Evolutionary conservation across 2,797 vertebrate genomes (phyloP).

Genomic region (Pantherophis alleghaniensis): DNA sequence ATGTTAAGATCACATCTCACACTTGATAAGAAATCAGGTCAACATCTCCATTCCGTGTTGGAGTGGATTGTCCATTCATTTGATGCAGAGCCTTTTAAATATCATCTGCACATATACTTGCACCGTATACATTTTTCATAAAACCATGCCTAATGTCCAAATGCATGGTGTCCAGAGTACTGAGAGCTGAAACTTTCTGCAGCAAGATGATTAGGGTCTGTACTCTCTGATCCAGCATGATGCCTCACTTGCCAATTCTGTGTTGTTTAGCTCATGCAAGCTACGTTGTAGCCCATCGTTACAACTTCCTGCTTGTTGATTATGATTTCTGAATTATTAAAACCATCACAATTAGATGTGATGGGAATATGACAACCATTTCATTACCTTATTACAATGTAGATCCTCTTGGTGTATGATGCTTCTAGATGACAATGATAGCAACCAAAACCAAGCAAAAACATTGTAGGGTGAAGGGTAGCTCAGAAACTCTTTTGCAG

Average conservation of each 20-base stretch:
- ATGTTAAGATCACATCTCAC: not conserved
- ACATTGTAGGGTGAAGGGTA: not conserved
- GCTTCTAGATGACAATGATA: not conserved
- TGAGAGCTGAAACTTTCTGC: not conserved
- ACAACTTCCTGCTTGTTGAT: slow-evolving; percentile 5
- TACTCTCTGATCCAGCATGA: not conserved
- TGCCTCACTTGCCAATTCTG: not conserved
- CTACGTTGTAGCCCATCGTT: not conserved
- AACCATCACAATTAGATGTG: not conserved
- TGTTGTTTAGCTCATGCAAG: not conserved
- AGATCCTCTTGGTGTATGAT: not conserved
- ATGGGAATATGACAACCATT: not conserved
- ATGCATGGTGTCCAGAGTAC: not conserved
- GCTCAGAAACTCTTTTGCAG: rapidly evolving
- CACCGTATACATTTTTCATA: not conserved
- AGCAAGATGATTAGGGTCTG: not conserved
- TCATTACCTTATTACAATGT: not conserved
- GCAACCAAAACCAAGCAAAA: not conserved
- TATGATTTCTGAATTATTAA: not conserved
- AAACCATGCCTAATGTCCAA: not conserved
- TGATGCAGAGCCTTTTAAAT: not conserved
- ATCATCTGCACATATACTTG: not conserved
- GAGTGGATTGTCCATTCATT: not conserved
- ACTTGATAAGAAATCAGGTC: not conserved
- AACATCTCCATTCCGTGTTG: not conserved